These are phyloP conservation scores for Deilephila elpenor DNA, from an alignment of 2,888 invertebrate genomes.

Conservation along the genomic window DNA sequence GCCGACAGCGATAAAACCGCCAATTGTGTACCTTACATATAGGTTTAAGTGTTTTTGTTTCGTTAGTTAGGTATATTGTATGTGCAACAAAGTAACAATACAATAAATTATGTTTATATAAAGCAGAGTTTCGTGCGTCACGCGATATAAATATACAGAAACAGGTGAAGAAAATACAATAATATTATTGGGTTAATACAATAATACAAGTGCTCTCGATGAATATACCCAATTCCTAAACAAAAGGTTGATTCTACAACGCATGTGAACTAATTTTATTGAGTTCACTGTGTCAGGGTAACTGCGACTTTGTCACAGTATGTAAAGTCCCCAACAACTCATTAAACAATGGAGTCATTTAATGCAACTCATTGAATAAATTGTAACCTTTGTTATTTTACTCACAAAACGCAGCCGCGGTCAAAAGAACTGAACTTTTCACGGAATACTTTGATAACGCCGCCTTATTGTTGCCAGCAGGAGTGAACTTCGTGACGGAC, in stretches of 20 bases:
- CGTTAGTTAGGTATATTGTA: too few species aligned
- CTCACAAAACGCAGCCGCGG: neutral
- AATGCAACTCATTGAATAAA: slow-evolving; percentile 8
- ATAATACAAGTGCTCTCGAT: neutral
- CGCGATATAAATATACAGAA: neutral
- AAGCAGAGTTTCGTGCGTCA: neutral
- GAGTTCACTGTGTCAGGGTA: slow-evolving; percentile 8
- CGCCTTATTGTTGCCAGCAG: slow-evolving; percentile 66
- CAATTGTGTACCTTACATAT: too few species aligned
- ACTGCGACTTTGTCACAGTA: neutral
- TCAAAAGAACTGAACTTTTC: slow-evolving; percentile 32
- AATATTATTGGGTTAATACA: neutral
- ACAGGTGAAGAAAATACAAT: slow-evolving; percentile 10
- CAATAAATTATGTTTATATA: neutral
- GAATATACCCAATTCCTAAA: neutral
- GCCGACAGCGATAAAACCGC: too few species aligned
- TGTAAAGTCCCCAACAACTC: neutral
- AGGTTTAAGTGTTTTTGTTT: too few species aligned
- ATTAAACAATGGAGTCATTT: slow-evolving; percentile 2
- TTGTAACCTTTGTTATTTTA: neutral
- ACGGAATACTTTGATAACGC: slow-evolving; percentile 64
- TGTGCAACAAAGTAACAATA: neutral
- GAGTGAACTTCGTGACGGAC: slow-evolving; percentile 68
- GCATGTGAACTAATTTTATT: slow-evolving; percentile 17
- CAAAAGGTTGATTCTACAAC: slow-evolving; percentile 1